Evolutionary conservation across 2,797 vertebrate genomes (phyloP).

Genomic region (Heterohyrax brucei): DNA sequence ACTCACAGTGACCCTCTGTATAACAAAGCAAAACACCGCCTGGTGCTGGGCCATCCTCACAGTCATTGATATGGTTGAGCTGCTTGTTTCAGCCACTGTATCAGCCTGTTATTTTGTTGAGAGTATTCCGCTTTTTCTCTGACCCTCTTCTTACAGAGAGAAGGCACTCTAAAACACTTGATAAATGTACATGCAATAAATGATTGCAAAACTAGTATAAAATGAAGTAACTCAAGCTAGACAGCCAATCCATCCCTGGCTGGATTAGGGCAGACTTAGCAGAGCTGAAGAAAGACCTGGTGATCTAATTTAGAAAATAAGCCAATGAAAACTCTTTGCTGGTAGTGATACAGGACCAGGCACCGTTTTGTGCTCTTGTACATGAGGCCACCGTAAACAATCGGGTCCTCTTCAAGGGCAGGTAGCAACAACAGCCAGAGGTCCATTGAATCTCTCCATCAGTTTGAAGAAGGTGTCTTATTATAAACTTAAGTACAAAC

Average conservation of each 20-base stretch:
- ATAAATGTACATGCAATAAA: neutral
- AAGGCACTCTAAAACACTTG: neutral
- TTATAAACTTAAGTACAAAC: neutral
- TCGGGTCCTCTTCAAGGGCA: neutral
- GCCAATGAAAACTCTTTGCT: neutral
- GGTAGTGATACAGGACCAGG: neutral
- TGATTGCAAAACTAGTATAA: neutral
- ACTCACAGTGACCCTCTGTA: too few species aligned
- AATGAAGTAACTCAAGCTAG: neutral
- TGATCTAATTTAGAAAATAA: neutral
- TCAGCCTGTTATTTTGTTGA: too few species aligned
- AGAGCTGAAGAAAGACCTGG: neutral
- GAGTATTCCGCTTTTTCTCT: too few species aligned
- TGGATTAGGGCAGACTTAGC: too few species aligned
- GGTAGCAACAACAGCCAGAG: neutral
- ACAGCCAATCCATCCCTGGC: neutral
- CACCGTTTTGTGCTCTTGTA: neutral
- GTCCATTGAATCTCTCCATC: neutral
- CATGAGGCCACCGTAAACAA: neutral
- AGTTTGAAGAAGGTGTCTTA: slow-evolving; percentile 44
- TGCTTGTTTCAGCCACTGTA: too few species aligned
- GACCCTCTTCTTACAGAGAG: neutral
- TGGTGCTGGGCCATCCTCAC: too few species aligned
- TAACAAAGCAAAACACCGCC: too few species aligned
- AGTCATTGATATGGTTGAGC: too few species aligned